Base-by-base conservation (phyloP, 1,140 invertebrate species). In the Lordiphosa mommai region DNA sequence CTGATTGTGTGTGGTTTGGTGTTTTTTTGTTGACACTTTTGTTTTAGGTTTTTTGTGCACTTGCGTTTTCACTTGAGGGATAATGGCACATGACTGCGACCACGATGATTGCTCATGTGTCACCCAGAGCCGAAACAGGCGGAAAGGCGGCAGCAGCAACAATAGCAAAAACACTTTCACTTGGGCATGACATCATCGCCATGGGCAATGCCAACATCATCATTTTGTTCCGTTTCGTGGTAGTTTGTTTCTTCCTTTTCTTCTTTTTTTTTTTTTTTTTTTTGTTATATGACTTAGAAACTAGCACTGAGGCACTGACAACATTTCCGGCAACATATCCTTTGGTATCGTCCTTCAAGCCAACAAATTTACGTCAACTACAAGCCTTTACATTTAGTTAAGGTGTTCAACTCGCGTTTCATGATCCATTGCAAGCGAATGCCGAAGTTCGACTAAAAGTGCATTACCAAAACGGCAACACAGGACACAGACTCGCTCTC, bases 161-260 rank as follows among this genome's bases (percentile, higher is more conserved):
- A 76, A 74, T 67, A 61, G 23, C 59, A 76, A 74, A 67, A 77
- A 72, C 61, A 82, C 72, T 84, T 84, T 84, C 61, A 72, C 77
- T 76, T 72, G 55, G 58, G 27, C 47, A 72, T 82, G 77, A 82
- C 72, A 82, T 82, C 76, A 82, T 72, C 56, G 64, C 44, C 63
- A 43, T 41, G 47, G 53, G 49, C 56, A 40, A 33, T 48, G 47
- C 56, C 74, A 67, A 65, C 60, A 72, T 61, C 50, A 57, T 63
- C 46, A 44, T 72, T 48, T 59, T 37, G 43, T 58, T 56, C 27
- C 46, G 50, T 47, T 61, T 55, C 47, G 50, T 47, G 41, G 50
- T 27, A 47, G 58, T 53, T 63, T 47, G 30, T 44, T 32, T 27
- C 29, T 27, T 27, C 37, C n/a, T 50, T 37, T 40, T 34, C 53